phyloP scores from a whole-genome alignment of 2,888 invertebrate species.

The Caprella mutica region DNA sequence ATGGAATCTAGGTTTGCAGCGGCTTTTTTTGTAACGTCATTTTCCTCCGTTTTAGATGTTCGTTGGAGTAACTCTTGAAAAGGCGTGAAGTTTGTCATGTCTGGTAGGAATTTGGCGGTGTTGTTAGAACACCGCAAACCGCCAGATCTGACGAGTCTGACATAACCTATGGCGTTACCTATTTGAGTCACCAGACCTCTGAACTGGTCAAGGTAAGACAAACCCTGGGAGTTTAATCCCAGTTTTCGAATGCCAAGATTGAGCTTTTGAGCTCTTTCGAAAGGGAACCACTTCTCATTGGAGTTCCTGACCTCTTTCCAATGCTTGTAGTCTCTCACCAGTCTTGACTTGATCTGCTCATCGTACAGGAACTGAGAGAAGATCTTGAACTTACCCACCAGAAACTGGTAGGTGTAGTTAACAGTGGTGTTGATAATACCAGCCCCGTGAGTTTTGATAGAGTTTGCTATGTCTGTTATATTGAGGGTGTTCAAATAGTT shows the following conservation, averaged over 20 bases:
- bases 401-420: slow-evolving; percentile 85
- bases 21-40: slow-evolving; percentile 50
- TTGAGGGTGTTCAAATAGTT: slow-evolving; percentile 84
- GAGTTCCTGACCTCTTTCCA: slow-evolving; percentile 44
- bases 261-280: slow-evolving; percentile 85
- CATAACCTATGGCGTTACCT: slow-evolving; percentile 87
- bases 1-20: slow-evolving; percentile 64
- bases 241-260: slow-evolving; percentile 79
- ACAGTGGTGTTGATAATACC: slow-evolving; percentile 93
- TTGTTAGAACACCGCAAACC: slow-evolving; percentile 84
- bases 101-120: slow-evolving; percentile 78
- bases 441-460: slow-evolving; percentile 89
- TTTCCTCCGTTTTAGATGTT: background rate
- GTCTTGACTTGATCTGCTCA: slow-evolving; percentile 89
- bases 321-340: slow-evolving; percentile 74
- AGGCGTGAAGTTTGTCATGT: slow-evolving; percentile 48
- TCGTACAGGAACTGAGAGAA: slow-evolving; percentile 96
- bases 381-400: slow-evolving; percentile 79
- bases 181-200: slow-evolving; percentile 84
- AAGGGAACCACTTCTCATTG: slow-evolving; percentile 45
- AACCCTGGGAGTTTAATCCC: slow-evolving; percentile 66
- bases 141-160: slow-evolving; percentile 84
- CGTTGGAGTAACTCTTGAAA: slow-evolving; percentile 17
- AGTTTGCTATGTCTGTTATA: slow-evolving; percentile 78
- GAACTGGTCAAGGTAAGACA: slow-evolving; percentile 85